Evolutionary conservation across 2,888 invertebrate genomes (phyloP).

Genomic region (Gnatocerus cornutus): DNA sequence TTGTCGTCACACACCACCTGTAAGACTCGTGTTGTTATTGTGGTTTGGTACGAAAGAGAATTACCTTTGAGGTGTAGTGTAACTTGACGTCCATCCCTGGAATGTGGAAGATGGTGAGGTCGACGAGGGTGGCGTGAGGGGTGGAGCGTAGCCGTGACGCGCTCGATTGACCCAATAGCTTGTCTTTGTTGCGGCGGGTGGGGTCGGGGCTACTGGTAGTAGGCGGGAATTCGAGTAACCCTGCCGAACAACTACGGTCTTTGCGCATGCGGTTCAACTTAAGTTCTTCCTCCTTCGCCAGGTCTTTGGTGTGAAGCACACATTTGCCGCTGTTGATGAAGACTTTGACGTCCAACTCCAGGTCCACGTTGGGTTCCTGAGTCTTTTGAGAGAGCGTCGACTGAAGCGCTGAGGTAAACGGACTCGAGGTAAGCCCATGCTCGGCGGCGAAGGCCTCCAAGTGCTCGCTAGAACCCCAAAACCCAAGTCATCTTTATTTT

Average conservation of each 20-base stretch:
- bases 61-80: slow-evolving; percentile 69
- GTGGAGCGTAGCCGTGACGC: slow-evolving; percentile 66
- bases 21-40: no score
- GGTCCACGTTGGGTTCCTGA: slow-evolving; percentile 93
- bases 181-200: slow-evolving; percentile 68
- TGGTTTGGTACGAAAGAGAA: no score
- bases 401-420: slow-evolving; percentile 49
- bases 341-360: slow-evolving; percentile 96
- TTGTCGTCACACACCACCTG: slow-evolving; percentile 58
- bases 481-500: no score
- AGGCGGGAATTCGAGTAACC: slow-evolving; percentile 67
- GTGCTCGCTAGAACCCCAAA: not conserved
- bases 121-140: slow-evolving; percentile 73
- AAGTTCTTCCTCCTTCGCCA: slow-evolving; percentile 79
- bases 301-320: slow-evolving; percentile 94
- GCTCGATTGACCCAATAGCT: slow-evolving; percentile 60
- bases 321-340: slow-evolving; percentile 98
- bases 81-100: slow-evolving; percentile 88
- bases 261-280: slow-evolving; percentile 81
- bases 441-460: slow-evolving; percentile 53
- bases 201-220: slow-evolving; percentile 69
- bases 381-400: slow-evolving; percentile 70
- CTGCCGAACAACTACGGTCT: slow-evolving; percentile 74
- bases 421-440: slow-evolving; percentile 54
- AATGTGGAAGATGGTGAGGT: slow-evolving; percentile 91